These are phyloP conservation scores for Congeria kusceri DNA, from an alignment of 2,888 invertebrate species.

Conservation along the genomic window DNA sequence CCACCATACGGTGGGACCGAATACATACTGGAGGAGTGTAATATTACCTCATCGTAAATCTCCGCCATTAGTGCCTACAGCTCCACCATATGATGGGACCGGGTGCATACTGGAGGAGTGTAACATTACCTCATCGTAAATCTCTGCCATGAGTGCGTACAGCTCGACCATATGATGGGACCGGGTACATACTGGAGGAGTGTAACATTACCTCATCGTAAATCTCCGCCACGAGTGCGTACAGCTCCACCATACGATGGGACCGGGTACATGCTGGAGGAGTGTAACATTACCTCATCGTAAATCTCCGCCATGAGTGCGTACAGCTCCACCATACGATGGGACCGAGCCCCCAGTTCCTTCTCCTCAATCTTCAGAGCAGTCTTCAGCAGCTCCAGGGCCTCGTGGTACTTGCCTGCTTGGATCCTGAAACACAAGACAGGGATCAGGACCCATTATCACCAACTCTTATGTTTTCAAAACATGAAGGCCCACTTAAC, in stretches of 20 bases:
- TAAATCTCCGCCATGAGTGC: constrained; percentile 84
- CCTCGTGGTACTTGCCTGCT: constrained; percentile 82
- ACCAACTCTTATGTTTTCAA: too few relatives aligned
- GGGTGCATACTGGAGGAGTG: too few relatives aligned
- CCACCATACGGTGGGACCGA: constrained; percentile 83
- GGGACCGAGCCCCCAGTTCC: constrained; percentile 82
- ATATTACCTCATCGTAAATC: too few relatives aligned
- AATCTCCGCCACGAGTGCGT: constrained; percentile 83
- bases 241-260: constrained; percentile 84
- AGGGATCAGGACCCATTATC: too few relatives aligned
- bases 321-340: constrained; percentile 84
- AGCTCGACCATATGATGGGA: not conserved
- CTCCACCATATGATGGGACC: too few relatives aligned
- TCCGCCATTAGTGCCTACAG: too few relatives aligned
- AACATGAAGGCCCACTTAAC: too few relatives aligned
- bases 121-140: too few relatives aligned
- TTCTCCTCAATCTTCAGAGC: constrained; percentile 84
- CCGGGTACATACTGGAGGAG: too few relatives aligned
- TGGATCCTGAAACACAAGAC: constrained; percentile 83
- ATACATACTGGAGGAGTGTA: too few relatives aligned
- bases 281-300: constrained; percentile 82
- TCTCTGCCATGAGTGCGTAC: too few relatives aligned
- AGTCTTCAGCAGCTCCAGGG: constrained; percentile 82
- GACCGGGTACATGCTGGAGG: too few relatives aligned
- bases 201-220: constrained; percentile 83